A percentile compares a stretch with the other conserved stretches of the same genome.
phyloP scores from a whole-genome alignment of 2,888 invertebrate species.

The Dynastes hyllus region DNA sequence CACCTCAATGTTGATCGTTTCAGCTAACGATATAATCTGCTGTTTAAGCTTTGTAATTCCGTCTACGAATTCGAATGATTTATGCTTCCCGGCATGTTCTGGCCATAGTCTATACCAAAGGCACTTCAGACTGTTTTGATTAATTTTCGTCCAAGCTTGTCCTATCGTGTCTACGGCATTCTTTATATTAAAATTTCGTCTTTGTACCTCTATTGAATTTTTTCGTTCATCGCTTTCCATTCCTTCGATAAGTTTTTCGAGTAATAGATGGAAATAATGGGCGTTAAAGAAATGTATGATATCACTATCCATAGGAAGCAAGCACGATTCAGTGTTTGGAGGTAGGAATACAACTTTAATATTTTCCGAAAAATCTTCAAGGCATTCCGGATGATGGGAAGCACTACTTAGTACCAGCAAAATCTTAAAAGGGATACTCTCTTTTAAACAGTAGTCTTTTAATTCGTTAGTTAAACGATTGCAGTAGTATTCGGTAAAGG shows the following conservation, averaged over 20 bases:
- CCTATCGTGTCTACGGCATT: conserved; percentile 30
- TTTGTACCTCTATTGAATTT: not conserved
- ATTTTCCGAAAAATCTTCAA: conserved; percentile 41
- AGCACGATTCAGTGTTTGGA: conserved; percentile 3
- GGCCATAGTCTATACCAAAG: conserved; percentile 35
- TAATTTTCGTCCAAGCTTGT: conserved; percentile 31
- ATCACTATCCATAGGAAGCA: conserved; percentile 25
- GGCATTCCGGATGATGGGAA: conserved; percentile 30
- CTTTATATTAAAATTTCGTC: conserved; percentile 15
- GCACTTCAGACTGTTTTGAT: conserved; percentile 25
- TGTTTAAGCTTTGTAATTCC: conserved; percentile 16
- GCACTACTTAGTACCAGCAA: conserved; percentile 13
- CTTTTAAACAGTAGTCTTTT: conserved; percentile 38
- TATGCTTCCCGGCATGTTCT: conserved; percentile 25
- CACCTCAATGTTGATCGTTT: not conserved
- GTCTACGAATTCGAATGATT: conserved; percentile 29
- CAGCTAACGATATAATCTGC: conserved; percentile 13
- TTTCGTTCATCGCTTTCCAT: not conserved
- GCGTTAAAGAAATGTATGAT: conserved; percentile 19
- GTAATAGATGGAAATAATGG: conserved; percentile 32
- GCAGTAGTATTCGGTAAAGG: conserved; percentile 34
- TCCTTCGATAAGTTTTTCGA: conserved; percentile 16
- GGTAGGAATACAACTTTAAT: conserved; percentile 36
- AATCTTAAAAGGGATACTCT: conserved; percentile 35
- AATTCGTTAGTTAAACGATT: conserved; percentile 37